Conservation (phyloP, 2,113 vertebrate species). For the Apus apus region DNA sequence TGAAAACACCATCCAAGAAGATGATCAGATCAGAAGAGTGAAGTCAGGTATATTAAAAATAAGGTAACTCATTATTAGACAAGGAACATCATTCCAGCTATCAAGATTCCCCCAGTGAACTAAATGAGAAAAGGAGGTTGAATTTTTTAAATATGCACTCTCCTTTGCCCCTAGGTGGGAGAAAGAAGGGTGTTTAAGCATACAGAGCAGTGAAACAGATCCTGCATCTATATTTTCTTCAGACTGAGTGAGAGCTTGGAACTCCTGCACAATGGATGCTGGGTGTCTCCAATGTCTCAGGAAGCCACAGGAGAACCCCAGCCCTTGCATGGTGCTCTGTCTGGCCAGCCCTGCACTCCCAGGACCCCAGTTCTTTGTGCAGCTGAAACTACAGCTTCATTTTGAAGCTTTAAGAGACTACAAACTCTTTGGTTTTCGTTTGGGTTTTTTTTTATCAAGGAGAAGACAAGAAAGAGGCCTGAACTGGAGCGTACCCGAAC, state of each 20-base stretch:
- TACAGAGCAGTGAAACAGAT: not conserved
- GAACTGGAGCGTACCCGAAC: not conserved
- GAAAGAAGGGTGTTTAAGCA: not conserved
- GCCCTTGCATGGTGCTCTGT: accelerated
- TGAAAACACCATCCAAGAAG: not conserved
- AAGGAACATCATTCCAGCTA: not conserved
- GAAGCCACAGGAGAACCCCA: not conserved
- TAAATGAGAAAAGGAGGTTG: not conserved
- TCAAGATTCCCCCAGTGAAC: not conserved
- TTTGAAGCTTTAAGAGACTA: not conserved
- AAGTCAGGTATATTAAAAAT: not conserved
- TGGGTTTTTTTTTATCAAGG: not conserved
- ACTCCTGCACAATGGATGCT: not conserved
- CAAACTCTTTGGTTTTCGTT: not conserved
- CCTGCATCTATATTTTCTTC: not conserved
- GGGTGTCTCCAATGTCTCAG: not conserved
- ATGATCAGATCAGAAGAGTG: not conserved
- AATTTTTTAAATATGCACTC: not conserved
- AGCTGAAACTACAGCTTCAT: not conserved
- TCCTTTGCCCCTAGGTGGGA: not conserved
- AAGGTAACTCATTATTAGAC: not conserved
- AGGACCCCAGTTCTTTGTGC: accelerated
- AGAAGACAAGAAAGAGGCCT: not conserved
- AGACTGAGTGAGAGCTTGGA: not conserved
- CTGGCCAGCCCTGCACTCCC: accelerated